A percentile compares a stretch with the other conserved stretches of the same genome.
These are phyloP conservation scores for Drosophila mimica DNA, from an alignment of 2,888 invertebrate genomes.

Conservation along the genomic window DNA sequence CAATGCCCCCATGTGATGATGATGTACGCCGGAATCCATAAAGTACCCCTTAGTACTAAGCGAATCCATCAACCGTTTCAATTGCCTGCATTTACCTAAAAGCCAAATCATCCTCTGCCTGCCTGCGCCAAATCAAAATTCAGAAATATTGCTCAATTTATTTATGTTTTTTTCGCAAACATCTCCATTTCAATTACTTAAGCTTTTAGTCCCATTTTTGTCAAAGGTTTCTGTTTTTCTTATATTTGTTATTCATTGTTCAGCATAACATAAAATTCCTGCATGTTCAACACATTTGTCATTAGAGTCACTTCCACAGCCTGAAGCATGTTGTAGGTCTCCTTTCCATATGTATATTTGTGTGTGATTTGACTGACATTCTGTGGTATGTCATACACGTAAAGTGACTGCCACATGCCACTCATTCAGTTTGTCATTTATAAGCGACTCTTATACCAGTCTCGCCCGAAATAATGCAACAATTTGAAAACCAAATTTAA, in stretches of 20 bases:
- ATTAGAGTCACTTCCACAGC: conserved; percentile 10
- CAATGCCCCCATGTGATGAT: conserved; percentile 27
- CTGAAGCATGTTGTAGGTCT: conserved; percentile 11
- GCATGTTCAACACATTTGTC: conserved; percentile 30
- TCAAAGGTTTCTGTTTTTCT: conserved; percentile 7
- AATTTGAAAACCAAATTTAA: neutral
- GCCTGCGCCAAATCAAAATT: conserved; percentile 11
- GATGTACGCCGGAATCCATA: neutral
- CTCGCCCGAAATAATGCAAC: conserved; percentile 51
- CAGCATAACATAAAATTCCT: conserved; percentile 21
- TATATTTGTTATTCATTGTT: neutral
- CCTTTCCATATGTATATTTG: neutral
- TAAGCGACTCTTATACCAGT: conserved; percentile 27
- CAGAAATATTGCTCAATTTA: conserved; percentile 7
- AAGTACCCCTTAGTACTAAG: conserved; percentile 6
- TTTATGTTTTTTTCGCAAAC: conserved; percentile 1
- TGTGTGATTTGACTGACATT: neutral
- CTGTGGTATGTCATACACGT: conserved; percentile 8
- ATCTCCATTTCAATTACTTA: conserved; percentile 17
- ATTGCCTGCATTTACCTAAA: conserved; percentile 10
- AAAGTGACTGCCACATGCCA: conserved; percentile 19
- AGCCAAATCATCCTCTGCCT: neutral
- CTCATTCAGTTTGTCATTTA: neutral
- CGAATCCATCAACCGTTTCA: conserved; percentile 1
- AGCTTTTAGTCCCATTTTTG: neutral